Conservation (phyloP, 1,140 invertebrate species). For the Euwallacea fornicatus region DNA sequence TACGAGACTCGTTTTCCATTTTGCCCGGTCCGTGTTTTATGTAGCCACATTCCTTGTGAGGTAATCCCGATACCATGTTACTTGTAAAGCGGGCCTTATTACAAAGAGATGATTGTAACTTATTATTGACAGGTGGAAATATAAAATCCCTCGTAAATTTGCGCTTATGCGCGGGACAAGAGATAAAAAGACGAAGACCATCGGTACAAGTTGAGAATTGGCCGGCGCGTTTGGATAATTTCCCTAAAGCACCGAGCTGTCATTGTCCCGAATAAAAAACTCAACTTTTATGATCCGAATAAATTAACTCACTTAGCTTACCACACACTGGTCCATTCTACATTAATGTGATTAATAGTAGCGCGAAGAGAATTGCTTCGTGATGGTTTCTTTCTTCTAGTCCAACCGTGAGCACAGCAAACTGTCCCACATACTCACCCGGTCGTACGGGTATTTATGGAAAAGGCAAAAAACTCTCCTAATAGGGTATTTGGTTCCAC, state of each 20-base stretch:
- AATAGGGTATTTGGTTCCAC: constrained; percentile 29
- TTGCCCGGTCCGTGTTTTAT: constrained; percentile 27
- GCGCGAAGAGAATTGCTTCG: no score
- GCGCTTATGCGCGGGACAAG: constrained; percentile 22
- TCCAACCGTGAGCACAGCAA: not conserved
- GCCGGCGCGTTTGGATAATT: constrained; percentile 9
- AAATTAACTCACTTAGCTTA: constrained; percentile 6
- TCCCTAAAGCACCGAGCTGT: constrained; percentile 10
- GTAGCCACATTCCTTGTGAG: constrained; percentile 34
- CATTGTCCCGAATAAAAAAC: constrained; percentile 11
- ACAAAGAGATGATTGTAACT: constrained; percentile 38
- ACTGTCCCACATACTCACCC: constrained; percentile 4
- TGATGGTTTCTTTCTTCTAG: not conserved
- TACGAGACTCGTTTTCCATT: constrained; percentile 32
- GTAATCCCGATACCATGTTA: constrained; percentile 32
- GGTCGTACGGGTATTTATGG: not conserved
- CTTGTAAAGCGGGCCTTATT: constrained; percentile 36
- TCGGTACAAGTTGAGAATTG: constrained; percentile 9
- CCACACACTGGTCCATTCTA: no score
- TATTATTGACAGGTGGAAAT: constrained; percentile 37
- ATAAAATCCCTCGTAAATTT: constrained; percentile 37
- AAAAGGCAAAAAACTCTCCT: constrained; percentile 14
- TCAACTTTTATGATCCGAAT: not conserved
- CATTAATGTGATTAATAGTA: not conserved
- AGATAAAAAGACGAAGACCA: constrained; percentile 18